Percentiles rank a stretch among this genome's conserved stretches.
Evolutionary conservation across 2,797 vertebrate genomes (phyloP).

Genomic region (Smutsia gigantea): DNA sequence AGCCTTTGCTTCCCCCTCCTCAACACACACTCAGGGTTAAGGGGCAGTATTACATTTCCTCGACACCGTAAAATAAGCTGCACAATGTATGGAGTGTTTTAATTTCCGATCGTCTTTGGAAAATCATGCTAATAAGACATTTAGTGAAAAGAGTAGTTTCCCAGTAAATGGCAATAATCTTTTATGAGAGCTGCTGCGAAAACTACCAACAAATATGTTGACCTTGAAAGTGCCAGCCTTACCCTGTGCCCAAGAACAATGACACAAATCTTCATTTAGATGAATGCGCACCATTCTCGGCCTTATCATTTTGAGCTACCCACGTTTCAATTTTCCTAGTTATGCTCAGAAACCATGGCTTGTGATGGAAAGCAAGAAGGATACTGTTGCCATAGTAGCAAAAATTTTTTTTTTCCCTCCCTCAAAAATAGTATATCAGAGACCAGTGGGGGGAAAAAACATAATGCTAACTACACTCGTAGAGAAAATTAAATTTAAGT

Average conservation of each 20-base stretch:
- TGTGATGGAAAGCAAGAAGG: slow-evolving; percentile 80
- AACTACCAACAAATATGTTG: slow-evolving; percentile 77
- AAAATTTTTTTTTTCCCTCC: slow-evolving; percentile 82
- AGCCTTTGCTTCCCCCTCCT: background rate
- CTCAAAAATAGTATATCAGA: slow-evolving; percentile 85
- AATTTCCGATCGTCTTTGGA: slow-evolving; percentile 69
- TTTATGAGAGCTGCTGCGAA: slow-evolving; percentile 70
- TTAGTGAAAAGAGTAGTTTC: slow-evolving; percentile 62
- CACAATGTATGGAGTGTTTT: slow-evolving; percentile 57
- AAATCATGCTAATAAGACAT: slow-evolving; percentile 77
- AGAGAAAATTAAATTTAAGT: slow-evolving; percentile 77
- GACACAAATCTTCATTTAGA: slow-evolving; percentile 84
- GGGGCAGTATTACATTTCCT: background rate
- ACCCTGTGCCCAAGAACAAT: slow-evolving; percentile 67
- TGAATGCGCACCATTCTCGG: slow-evolving; percentile 81
- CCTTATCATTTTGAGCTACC: slow-evolving; percentile 83
- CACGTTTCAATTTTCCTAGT: slow-evolving; percentile 85
- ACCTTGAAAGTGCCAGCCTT: slow-evolving; percentile 83
- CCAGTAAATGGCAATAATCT: slow-evolving; percentile 66
- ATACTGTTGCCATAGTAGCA: slow-evolving; percentile 86
- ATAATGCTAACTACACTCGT: slow-evolving; percentile 71
- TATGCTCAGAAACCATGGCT: slow-evolving; percentile 82
- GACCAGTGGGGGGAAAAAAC: slow-evolving; percentile 64
- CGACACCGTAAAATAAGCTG: slow-evolving; percentile 53
- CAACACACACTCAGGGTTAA: slow-evolving; percentile 39